Evolutionary conservation across 2,888 invertebrate genomes (phyloP).

Genomic region (Hypercompe scribonia): DNA sequence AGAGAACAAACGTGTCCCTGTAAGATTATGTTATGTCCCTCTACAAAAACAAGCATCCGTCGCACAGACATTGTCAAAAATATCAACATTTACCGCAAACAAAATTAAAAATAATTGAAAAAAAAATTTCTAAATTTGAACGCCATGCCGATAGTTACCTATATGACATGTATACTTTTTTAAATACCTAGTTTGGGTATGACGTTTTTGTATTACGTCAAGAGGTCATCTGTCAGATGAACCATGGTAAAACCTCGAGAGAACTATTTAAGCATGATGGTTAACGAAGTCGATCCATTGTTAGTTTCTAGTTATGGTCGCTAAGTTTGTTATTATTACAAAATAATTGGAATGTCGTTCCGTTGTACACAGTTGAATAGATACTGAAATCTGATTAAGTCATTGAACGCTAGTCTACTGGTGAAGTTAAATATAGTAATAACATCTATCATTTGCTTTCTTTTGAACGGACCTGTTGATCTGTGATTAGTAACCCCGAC

Average conservation of each 20-base stretch:
- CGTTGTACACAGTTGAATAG: background rate
- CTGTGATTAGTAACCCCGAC: too few relatives aligned
- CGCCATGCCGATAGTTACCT: background rate
- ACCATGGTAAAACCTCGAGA: constrained; percentile 10
- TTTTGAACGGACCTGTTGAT: too few relatives aligned
- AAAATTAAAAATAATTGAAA: background rate
- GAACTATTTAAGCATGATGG: constrained; percentile 1
- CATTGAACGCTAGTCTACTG: background rate
- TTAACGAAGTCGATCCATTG: constrained; percentile 9
- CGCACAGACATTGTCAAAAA: too few relatives aligned
- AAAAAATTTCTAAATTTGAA: background rate
- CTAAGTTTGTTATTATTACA: constrained; percentile 4
- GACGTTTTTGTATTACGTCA: background rate
- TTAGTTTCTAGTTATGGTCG: constrained; percentile 8
- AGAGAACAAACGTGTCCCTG: background rate
- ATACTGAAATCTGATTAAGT: background rate
- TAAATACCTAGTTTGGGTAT: too few relatives aligned
- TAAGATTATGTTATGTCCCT: too few relatives aligned
- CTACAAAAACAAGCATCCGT: too few relatives aligned
- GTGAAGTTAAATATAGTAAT: background rate
- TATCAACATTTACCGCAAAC: background rate
- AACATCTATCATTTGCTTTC: background rate
- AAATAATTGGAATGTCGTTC: constrained; percentile 3
- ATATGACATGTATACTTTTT: background rate
- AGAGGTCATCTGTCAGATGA: constrained; percentile 16